Evolutionary conservation across 37 sponge, comb jelly and placozoan species (phyloP), one percentile per base, ranked within the genome.

Genomic region (Tethya wilhelma): DNA sequence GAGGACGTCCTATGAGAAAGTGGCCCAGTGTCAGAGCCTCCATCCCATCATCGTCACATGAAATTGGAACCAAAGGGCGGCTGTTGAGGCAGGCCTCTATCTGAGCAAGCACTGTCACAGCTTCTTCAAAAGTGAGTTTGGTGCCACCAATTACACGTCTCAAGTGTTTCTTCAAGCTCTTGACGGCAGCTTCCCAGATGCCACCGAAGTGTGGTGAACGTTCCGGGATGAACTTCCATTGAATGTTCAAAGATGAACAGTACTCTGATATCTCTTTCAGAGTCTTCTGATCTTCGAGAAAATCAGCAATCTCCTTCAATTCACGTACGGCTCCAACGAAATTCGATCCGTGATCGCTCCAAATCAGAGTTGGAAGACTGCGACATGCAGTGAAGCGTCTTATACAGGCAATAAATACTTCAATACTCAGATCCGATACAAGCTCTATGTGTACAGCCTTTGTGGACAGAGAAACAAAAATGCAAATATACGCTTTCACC

Each of bases 141-240:
- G 32, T 25, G 33, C 36, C 37, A 38, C 45, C 66, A 64, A 41
- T 9, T 4, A 77, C n/a, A 4, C 30, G 39, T 41, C 30, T 77
- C 66, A 77, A 42, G 33, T 77, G 78, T 19, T 22, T 53, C 53
- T 66, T 67, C 38, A 39, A 31, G 38, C 36, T 36, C 39, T 82
- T 73, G 28, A 82, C 74, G 19, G 74, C 83, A 33, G 74, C 75
- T 56, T 72, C 74, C 72, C 60, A 37, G 5, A 81, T 2, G 4
- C 55, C 69, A 11, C 80, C 68, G 30, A 79, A 79, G 57, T 80
- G 71, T 29, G 81, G 72, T 33, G 67, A 67, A 17, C 22, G 31
- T 45, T 74, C 34, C 29, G 67, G 74, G 34, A 71, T 81, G 59
- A 81, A 81, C 42, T 81, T 69, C 82, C 73, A 81, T 19, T 28